Percentiles rank a stretch among this genome's conserved stretches.
These are phyloP conservation scores for Volucella zonaria DNA, from an alignment of 2,888 invertebrate genomes.

Conservation along the genomic window DNA sequence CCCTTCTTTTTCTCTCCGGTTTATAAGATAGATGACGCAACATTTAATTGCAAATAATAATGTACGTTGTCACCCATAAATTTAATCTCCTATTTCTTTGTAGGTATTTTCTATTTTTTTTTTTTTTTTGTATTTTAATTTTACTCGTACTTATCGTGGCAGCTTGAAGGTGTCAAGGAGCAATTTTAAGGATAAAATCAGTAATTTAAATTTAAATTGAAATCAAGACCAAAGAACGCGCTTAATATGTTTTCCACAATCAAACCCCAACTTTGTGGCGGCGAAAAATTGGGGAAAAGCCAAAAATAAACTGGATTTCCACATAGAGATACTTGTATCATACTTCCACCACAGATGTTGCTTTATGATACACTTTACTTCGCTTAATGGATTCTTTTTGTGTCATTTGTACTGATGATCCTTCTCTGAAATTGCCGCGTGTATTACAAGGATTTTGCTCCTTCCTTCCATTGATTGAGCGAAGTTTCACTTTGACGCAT, in stretches of 20 bases:
- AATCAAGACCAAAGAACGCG: constrained; percentile 37
- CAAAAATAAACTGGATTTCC: constrained; percentile 8
- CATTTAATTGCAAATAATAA: too few relatives aligned
- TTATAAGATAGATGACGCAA: too few relatives aligned
- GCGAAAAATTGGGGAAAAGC: neutral
- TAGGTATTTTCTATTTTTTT: too few relatives aligned
- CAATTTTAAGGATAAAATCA: constrained; percentile 51
- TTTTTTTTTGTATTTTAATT: too few relatives aligned
- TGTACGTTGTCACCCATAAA: too few relatives aligned
- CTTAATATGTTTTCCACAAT: constrained; percentile 31
- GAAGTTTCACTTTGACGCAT: too few relatives aligned
- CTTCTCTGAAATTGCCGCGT: too few relatives aligned
- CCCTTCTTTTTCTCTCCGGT: too few relatives aligned
- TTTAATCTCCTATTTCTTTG: too few relatives aligned
- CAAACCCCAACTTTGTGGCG: neutral
- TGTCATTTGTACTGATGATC: constrained; percentile 21
- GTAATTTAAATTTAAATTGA: constrained; percentile 60
- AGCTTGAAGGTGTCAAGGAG: constrained; percentile 45
- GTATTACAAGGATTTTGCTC: too few relatives aligned
- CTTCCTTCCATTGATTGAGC: too few relatives aligned
- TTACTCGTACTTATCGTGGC: constrained; percentile 20
- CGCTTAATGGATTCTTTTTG: constrained; percentile 48
- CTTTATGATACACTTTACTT: constrained; percentile 14
- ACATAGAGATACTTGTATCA: neutral
- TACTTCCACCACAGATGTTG: neutral